Evolutionary conservation across 1,140 invertebrate genomes (phyloP), one percentile per base, ranked within the genome.

Genomic region (Hydropsyche tenuis): DNA sequence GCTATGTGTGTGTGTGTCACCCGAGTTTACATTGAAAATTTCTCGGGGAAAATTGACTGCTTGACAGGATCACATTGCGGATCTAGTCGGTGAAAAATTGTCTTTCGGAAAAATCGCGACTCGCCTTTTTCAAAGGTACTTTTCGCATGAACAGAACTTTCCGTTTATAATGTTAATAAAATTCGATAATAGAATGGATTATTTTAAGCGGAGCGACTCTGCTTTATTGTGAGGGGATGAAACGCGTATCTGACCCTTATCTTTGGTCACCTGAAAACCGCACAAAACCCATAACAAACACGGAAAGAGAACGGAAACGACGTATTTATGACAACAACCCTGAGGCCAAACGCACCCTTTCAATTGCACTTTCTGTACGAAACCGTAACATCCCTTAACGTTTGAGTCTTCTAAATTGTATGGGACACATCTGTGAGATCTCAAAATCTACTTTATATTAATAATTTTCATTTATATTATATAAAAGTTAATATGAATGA

Each of bases 21-120:
- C 16, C 18, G 25, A 70, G 68, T 70, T 56, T 48, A 68, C 65
- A 68, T 51, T 48, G 65, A 68, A 68, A 37, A 65, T 68, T 68
- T 68, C 23, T 27, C 65, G 22, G 9, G 43, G 18, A 68, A 68
- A 48, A 68, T 68, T 68, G 65, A 68, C 65, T 68, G 12, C 46
- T 68, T 68, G 65, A 68, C 46, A 27, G 46, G 22, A 51, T 30
- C 65, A 65, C 63, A 23, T 22, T 65, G 65, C 23, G 23, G 48
- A 68, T 48, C 45, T 51, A n/a, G n/a, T 16, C 43, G 6, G 16
- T 51, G 22, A 68, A 68, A 60, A 60, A 60, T 60, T 60, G 56
- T 20, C 56, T 14, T n/a, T 23, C 11, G 23, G 56, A 60, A 60
- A 20, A 53, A n/a, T n/a, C n/a, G n/a, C n/a, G n/a, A n/a, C n/a